phyloP scores from a whole-genome alignment of 2,113 vertebrate genomes.

The Thalassoma bifasciatum region DNA sequence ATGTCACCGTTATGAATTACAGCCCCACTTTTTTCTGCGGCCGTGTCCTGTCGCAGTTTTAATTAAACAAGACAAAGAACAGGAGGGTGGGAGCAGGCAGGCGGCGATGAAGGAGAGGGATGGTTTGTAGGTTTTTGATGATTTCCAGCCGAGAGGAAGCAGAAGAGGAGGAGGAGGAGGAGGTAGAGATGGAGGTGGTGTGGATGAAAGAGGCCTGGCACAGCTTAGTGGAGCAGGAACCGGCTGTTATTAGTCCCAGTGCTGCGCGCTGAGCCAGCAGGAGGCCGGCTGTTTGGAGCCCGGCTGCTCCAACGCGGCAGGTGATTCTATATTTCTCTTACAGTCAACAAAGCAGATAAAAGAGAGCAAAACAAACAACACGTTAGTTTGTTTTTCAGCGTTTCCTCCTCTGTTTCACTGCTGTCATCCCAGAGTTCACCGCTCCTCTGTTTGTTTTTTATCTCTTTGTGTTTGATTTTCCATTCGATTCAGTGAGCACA shows the following conservation, averaged over 20 bases:
- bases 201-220: conserved; percentile 12
- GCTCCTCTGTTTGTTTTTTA: background rate
- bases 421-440: background rate
- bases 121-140: conserved; percentile 43
- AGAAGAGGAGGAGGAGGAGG: background rate
- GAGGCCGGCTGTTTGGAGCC: background rate
- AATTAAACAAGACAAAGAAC: conserved; percentile 67
- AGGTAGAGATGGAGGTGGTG: background rate
- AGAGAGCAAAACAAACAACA: background rate
- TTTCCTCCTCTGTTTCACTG: background rate
- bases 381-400: background rate
- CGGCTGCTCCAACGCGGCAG: conserved; percentile 3
- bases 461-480: background rate
- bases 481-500: background rate
- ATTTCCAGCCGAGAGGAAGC: conserved; percentile 14
- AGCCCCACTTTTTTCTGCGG: conserved; percentile 40
- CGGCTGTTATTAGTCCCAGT: conserved; percentile 20
- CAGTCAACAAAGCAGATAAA: background rate
- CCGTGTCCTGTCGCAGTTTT: conserved; percentile 58
- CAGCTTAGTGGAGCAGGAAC: conserved; percentile 18
- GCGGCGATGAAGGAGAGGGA: conserved; percentile 25
- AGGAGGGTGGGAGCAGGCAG: conserved; percentile 21
- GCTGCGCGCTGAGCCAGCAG: conserved; percentile 25
- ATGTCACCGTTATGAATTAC: conserved; percentile 62
- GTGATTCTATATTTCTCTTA: background rate